Conservation (phyloP, 2,797 vertebrate genomes). For the Mormyrus proboscirostris region DNA sequence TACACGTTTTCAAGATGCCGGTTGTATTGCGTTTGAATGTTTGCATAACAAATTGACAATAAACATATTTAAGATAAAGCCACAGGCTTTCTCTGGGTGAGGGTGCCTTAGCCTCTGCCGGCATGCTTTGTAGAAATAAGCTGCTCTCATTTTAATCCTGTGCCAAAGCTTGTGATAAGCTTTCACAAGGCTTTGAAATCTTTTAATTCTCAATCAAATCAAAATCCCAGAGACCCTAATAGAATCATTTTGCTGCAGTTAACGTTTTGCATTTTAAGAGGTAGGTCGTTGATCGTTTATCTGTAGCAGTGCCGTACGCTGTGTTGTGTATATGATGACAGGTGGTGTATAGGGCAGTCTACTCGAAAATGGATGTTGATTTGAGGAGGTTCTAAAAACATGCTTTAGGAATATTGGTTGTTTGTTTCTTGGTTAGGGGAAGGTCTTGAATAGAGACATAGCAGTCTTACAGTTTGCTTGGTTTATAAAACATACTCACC, state of each 20-base stretch:
- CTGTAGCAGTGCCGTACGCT: background rate
- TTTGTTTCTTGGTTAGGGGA: background rate
- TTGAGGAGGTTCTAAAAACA: background rate
- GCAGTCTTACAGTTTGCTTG: background rate
- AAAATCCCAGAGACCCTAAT: background rate
- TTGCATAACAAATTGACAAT: background rate
- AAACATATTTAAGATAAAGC: background rate
- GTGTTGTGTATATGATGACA: background rate
- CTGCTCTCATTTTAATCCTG: background rate
- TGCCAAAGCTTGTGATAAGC: background rate
- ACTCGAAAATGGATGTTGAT: background rate
- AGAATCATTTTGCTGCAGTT: background rate
- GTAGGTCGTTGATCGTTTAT: background rate
- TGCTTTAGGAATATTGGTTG: background rate
- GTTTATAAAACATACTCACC: slow-evolving; percentile 58
- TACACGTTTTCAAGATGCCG: background rate
- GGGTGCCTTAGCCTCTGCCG: background rate
- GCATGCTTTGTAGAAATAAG: background rate
- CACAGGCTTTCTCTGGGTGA: background rate
- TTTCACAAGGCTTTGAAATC: background rate
- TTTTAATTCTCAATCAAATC: background rate
- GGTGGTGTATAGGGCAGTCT: background rate
- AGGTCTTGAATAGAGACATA: background rate
- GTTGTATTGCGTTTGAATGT: background rate
- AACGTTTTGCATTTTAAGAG: background rate